These are phyloP conservation scores for Troides aeacus DNA, from an alignment of 2,888 invertebrate genomes.

Conservation along the genomic window DNA sequence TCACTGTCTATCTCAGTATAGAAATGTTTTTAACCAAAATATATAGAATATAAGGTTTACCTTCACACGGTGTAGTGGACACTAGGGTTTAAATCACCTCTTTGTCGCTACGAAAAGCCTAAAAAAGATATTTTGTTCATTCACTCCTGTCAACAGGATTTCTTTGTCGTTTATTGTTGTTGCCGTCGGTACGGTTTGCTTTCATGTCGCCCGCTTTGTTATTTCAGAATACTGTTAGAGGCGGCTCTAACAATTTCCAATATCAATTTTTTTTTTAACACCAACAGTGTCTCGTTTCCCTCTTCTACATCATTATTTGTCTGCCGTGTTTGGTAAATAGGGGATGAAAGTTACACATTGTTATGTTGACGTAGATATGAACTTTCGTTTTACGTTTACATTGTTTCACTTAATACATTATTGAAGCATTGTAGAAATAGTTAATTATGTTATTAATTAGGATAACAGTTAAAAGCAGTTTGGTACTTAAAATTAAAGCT, in stretches of 20 bases:
- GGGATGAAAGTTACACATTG: neutral
- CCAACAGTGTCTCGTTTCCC: slow-evolving; percentile 1
- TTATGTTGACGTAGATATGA: too few species aligned
- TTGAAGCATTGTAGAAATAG: too few species aligned
- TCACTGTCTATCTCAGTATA: too few species aligned
- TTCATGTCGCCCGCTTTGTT: slow-evolving; percentile 31
- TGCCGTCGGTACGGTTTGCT: slow-evolving; percentile 32
- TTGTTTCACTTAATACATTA: too few species aligned
- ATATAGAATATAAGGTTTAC: too few species aligned
- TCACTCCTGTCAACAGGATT: slow-evolving; percentile 31
- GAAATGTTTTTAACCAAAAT: too few species aligned
- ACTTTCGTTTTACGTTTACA: too few species aligned
- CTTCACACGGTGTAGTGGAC: too few species aligned
- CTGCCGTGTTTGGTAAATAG: neutral
- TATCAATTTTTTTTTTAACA: slow-evolving; percentile 18
- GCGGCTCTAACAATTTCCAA: slow-evolving; percentile 19
- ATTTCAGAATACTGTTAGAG: slow-evolving; percentile 20
- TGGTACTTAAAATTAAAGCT: too few species aligned
- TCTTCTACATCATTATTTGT: slow-evolving; percentile 1
- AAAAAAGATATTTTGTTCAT: slow-evolving; percentile 30
- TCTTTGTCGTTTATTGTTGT: slow-evolving; percentile 33
- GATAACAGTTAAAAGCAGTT: too few species aligned
- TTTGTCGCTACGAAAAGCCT: slow-evolving; percentile 28
- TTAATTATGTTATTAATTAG: too few species aligned
- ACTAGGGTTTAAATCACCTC: slow-evolving; percentile 5